phyloP scores from a whole-genome alignment of 2,888 invertebrate genomes.

The Idaea biselata region DNA sequence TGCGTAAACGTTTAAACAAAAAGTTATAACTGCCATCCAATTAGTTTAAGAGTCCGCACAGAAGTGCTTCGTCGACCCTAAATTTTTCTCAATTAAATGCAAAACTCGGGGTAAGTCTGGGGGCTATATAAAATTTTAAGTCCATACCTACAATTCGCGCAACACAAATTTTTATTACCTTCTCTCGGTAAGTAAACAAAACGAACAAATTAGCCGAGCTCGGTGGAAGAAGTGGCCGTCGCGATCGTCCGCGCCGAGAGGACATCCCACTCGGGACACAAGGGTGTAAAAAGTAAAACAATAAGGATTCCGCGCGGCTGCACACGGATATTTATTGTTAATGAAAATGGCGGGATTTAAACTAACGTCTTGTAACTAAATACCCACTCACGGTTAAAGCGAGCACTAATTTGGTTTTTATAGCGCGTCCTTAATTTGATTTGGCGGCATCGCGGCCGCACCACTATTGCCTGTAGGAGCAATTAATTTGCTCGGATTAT shows the following conservation, averaged over 20 bases:
- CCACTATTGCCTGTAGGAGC: slow-evolving; percentile 78
- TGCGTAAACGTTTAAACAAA: slow-evolving; percentile 70
- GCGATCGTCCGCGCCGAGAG: slow-evolving; percentile 12
- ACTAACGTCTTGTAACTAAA: slow-evolving; percentile 82
- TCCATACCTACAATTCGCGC: slow-evolving; percentile 76
- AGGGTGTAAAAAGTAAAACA: slow-evolving; percentile 81
- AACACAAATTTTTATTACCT: slow-evolving; percentile 79
- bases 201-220: slow-evolving; percentile 75
- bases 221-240: slow-evolving; percentile 64
- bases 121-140: slow-evolving; percentile 78
- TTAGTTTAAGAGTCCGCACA: slow-evolving; percentile 77
- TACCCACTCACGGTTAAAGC: slow-evolving; percentile 80
- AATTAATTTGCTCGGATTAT: slow-evolving; percentile 81
- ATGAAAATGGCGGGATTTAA: slow-evolving; percentile 81
- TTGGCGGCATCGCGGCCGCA: slow-evolving; percentile 78
- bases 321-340: slow-evolving; percentile 81
- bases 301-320: slow-evolving; percentile 78
- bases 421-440: slow-evolving; percentile 81
- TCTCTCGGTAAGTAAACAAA: slow-evolving; percentile 76
- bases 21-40: slow-evolving; percentile 77
- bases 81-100: slow-evolving; percentile 80
- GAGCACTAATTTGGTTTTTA: slow-evolving; percentile 82
- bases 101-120: slow-evolving; percentile 69
- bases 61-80: slow-evolving; percentile 75
- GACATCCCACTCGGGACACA: slow-evolving; percentile 70